A percentile compares a stretch with the other conserved stretches of the same genome.
Conservation (phyloP, 2,113 vertebrate species). For the Psilopsiagon aurifrons region DNA sequence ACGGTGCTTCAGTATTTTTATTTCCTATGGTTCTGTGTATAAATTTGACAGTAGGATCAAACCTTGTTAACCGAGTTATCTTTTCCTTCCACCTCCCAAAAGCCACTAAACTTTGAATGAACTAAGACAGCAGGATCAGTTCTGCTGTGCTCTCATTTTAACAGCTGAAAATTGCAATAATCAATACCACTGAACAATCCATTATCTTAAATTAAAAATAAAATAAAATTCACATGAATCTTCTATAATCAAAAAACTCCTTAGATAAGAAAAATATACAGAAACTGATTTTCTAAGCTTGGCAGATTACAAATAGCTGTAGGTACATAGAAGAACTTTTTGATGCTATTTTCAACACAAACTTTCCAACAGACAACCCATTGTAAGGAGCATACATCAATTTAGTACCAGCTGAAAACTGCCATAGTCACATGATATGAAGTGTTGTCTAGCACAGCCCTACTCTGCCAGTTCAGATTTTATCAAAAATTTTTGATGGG, state of each 20-base stretch:
- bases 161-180: constrained; percentile 15
- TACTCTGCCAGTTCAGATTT: not conserved
- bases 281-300: not conserved
- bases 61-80: not conserved
- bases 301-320: not conserved
- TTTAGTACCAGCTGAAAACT: not conserved
- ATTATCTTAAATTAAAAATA: constrained; percentile 1
- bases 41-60: not conserved
- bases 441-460: not conserved
- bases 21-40: not conserved
- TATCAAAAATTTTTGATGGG: not conserved
- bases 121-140: not conserved
- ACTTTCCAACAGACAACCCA: not conserved
- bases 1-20: not conserved
- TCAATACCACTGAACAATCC: not conserved
- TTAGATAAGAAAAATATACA: not conserved
- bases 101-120: not conserved
- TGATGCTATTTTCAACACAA: not conserved
- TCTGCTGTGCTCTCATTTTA: not conserved
- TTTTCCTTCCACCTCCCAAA: not conserved
- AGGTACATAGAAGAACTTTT: not conserved
- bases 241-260: not conserved
- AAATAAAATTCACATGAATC: not conserved
- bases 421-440: not conserved
- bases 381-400: not conserved